Evolutionary conservation across 2,888 invertebrate species (phyloP), one percentile per base, ranked within the genome.

Genomic region (Sepiola atlantica): DNA sequence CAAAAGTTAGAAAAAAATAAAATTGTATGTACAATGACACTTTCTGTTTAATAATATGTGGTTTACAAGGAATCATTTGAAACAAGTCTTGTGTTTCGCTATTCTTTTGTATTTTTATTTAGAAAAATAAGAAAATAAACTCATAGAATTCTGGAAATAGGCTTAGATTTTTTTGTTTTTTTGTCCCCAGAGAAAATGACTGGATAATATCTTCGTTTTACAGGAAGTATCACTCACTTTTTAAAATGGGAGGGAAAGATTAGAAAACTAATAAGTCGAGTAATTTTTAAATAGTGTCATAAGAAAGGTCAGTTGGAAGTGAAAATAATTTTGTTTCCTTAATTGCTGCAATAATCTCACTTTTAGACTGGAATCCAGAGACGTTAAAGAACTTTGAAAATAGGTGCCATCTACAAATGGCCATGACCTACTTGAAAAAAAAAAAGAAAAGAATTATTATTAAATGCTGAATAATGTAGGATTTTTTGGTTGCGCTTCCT

Each of bases 241-340:
- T 45, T 45, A 4, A 4, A 45, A 45, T 45, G 4, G 8, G 45
- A n/a, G 77, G n/a, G 14, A 77, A 24, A 77, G 21, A 57, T 45
- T 45, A 45, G 21, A 57, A 57, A 57, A 21, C 6, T 24, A 57
- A 21, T n/a, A 77, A 77, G 77, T 4, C 12, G n/a, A 77, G 16
- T 77, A 32, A 77, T 77, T 77, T 77, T 45, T 14, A 77, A 77
- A n/a, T n/a, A 45, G 45, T 45, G n/a, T n/a, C n/a, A n/a, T 77
- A 77, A 77, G n/a, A 77, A 77, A 77, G 77, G 77, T 77, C 77
- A 77, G n/a, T 77, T 77, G 77, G 77, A 77, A 77, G n/a, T 77
- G 77, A n/a, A 77, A 77, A n/a, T 77, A n/a, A 61, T 61, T 77
- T 77, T 77, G n/a, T 77, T 77, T 18, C 77, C 77, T 77, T 77